Evolutionary conservation across 2,888 invertebrate genomes (phyloP), one percentile per base, ranked within the genome.

Genomic region (Synergus japonicus): DNA sequence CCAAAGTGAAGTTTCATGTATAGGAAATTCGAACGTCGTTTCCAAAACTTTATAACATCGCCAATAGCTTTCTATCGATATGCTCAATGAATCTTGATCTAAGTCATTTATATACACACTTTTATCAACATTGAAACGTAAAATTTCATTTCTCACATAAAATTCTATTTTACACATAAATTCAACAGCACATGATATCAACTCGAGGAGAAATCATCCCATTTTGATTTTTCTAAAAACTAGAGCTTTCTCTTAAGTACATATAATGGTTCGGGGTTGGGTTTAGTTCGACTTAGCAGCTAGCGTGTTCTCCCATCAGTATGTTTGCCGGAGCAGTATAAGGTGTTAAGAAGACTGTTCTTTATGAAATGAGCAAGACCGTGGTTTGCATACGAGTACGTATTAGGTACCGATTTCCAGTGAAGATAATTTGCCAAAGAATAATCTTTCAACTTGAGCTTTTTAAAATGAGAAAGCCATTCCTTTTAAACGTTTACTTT

Each of bases 191-290:
- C 44, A 49, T 13, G 49, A 37, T 37, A 49, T 54, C 29, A 37
- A n/a, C 9, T 46, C 29, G 12, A 43, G n/a, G 73, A 73, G 73
- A 73, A 73, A 73, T 73, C 37, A 73, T 73, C 15, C 49, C n/a
- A 73, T 73, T 73, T 73, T 15, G 37, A 54, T 22, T 37, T 73
- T 54, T 49, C 46, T 15, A 13, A 43, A 12, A 73, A 54, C 15
- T 41, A 73, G 37, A 54, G 73, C 73, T 73, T 73, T 73, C 73
- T 73, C 73, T 54, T 73, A 73, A 54, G 73, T 54, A 22, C 22
- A 22, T 22, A 54, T 73, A 73, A 73, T 73, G 73, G 73, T 73
- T 54, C 54, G 49, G 73, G 73, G 49, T 73, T 46, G 54, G 73
- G 73, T 49, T 54, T 22, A 73, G 37, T 73, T 73, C 49, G 4